Percentiles rank a stretch among this genome's conserved stretches.
Evolutionary conservation across 1,140 invertebrate genomes (phyloP).

Genomic region (Kradibia gibbosae): DNA sequence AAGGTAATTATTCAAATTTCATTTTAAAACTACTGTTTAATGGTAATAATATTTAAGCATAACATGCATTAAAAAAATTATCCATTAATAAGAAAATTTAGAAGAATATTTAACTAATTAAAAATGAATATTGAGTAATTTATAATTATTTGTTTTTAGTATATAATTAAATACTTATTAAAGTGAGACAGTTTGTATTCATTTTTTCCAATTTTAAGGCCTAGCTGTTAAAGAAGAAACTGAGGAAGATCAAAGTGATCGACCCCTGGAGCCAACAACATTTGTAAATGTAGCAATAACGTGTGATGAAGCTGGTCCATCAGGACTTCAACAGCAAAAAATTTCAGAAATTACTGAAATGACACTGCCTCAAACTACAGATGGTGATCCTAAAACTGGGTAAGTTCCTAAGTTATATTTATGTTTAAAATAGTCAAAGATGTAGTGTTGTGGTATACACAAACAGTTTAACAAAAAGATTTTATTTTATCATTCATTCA

Average conservation of each 20-base stretch:
- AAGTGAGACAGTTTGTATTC: too few species aligned
- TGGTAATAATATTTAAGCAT: not conserved
- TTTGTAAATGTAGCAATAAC: slow-evolving; percentile 72
- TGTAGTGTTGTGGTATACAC: slow-evolving; percentile 67
- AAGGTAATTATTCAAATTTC: slow-evolving; percentile 56
- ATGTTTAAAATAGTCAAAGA: slow-evolving; percentile 63
- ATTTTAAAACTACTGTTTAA: not conserved
- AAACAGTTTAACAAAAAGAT: slow-evolving; percentile 54
- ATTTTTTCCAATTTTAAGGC: slow-evolving; percentile 55
- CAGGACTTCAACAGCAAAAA: slow-evolving; percentile 72
- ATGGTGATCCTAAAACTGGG: slow-evolving; percentile 73
- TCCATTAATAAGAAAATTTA: too few species aligned
- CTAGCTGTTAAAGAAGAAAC: slow-evolving; percentile 70
- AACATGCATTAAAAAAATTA: too few species aligned
- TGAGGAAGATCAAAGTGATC: slow-evolving; percentile 65
- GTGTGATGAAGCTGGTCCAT: slow-evolving; percentile 74
- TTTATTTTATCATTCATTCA: not conserved
- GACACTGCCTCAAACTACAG: slow-evolving; percentile 61
- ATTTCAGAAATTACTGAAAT: slow-evolving; percentile 66
- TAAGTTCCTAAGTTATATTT: slow-evolving; percentile 70
- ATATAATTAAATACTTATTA: too few species aligned
- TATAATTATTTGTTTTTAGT: too few species aligned
- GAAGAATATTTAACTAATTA: too few species aligned
- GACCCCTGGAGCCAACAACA: slow-evolving; percentile 68
- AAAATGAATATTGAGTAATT: too few species aligned